Base-by-base conservation (phyloP, 37 sponge, comb jelly and placozoan species). In the Cladorhizidae sp. region DNA sequence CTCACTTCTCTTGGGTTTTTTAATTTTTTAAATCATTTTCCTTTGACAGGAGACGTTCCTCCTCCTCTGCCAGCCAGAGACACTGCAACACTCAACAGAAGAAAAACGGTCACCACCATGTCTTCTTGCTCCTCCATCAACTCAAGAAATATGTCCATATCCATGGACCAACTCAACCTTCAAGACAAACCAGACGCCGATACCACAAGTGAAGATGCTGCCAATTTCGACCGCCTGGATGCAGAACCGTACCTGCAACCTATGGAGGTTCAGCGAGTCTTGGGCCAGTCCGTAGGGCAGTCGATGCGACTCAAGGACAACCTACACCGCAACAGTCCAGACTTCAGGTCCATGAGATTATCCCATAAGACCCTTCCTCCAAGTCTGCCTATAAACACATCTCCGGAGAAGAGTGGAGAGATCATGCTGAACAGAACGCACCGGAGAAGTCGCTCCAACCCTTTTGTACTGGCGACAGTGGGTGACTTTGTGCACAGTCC, bases 211-310 rank as follows among this genome's bases (percentile, higher is more conserved):
- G 20, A 45, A 29, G 22, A 35, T 28, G 40, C 41, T 7, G 41
- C 33, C 23, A 79, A 57, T 56, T 40, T 64, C 31, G 29, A 73
- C 37, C 40, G 35, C 21, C 31, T 78, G 6, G 63, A 79, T 6
- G 86, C 80, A 2, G 80, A 78, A 31, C 88, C 88, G 0, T 88
- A 88, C 56, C 83, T 88, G 1, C 59, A 64, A 14, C 88, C 88
- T 42, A 29, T 51, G 64, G 76, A 87, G 20, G 20, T 87, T n/a
- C 31, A 73, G 41, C n/a, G 18, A n/a, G 68, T 72, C 1, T 58
- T 74, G 73, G 55, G 26, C 0, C 20, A 40, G 40, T 51, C 40
- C 42, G 39, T 51, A 11, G 3, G 33, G 36, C 25, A 74, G 1
- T 49, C 42, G 25, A 2, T 49, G 28, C 43, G 77, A 26, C 22